These are phyloP conservation scores for Sus scrofa DNA, from an alignment of 2,113 vertebrate species.

Conservation along the genomic window T2T-Sscrofa CM000827.6:59431001-59431500, in stretches of 20 bases:
- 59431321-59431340: too few relatives aligned
- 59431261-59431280: too few relatives aligned
- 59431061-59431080: not conserved
- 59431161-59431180: not conserved
- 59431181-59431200: not conserved
- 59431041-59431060: not conserved
- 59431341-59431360: too few relatives aligned
- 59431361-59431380: too few relatives aligned
- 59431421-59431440: too few relatives aligned
- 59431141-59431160: not conserved
- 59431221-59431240: not conserved
- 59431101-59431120: not conserved
- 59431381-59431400: too few relatives aligned
- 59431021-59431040: not conserved
- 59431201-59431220: not conserved
- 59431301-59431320: too few relatives aligned
- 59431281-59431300: too few relatives aligned
- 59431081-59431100: not conserved
- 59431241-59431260: not conserved
- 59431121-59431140: not conserved
- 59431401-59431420: too few relatives aligned
- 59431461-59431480: too few relatives aligned
- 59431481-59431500: too few relatives aligned
- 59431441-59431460: too few relatives aligned
- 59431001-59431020: not conserved